phyloP scores from a whole-genome alignment of 2,888 invertebrate genomes.

The Melikaiella ostensackeni region DNA sequence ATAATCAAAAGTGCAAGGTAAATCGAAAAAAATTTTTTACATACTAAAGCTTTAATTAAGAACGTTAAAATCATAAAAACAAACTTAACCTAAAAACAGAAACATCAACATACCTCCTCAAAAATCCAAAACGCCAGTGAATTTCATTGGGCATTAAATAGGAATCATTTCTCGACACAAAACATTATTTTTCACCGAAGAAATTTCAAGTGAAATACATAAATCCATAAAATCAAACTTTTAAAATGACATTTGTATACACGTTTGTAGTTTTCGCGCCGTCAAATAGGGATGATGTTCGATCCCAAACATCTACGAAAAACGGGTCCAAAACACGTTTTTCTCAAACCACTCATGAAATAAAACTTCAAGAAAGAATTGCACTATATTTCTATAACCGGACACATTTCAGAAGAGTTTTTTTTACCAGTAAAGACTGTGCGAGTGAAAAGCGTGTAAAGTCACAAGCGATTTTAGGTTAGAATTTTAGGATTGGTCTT shows the following conservation, averaged over 20 bases:
- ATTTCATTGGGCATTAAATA: background rate
- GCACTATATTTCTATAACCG: background rate
- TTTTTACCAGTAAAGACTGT: background rate
- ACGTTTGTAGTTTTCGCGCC: constrained; percentile 53
- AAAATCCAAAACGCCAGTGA: background rate
- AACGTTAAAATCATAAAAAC: too few species aligned
- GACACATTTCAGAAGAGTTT: background rate
- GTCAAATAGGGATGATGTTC: constrained; percentile 44
- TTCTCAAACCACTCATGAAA: background rate
- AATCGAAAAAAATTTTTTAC: too few species aligned
- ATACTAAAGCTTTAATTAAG: too few species aligned
- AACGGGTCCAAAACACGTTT: background rate
- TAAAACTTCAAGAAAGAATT: background rate
- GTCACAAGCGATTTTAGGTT: constrained; percentile 23
- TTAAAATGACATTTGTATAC: constrained; percentile 14
- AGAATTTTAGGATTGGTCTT: background rate
- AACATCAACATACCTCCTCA: background rate
- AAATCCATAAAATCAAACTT: background rate
- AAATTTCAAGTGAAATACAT: background rate
- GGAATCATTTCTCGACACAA: background rate
- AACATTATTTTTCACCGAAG: background rate
- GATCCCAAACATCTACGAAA: constrained; percentile 36
- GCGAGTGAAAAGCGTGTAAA: background rate
- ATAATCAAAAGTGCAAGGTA: too few species aligned
- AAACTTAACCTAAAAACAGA: too few species aligned